Conservation (phyloP, 1,140 invertebrate genomes). For the Drosophila ohnishii region DNA sequence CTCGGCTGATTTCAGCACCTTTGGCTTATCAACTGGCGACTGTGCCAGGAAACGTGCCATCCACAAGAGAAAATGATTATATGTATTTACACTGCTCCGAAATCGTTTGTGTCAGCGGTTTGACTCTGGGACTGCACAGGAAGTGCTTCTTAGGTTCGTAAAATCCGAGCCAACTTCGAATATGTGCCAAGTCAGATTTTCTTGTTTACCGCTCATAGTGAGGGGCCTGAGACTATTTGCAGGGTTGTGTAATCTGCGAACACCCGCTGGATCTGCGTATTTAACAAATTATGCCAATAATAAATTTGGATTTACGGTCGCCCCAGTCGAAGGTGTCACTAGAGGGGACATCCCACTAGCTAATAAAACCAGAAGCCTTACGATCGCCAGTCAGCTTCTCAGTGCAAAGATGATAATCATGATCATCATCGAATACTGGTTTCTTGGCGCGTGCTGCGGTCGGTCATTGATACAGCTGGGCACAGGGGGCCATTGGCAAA, state of each 20-base stretch:
- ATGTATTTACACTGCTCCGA: not conserved
- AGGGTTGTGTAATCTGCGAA: conserved; percentile 46
- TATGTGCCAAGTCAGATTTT: conserved; percentile 35
- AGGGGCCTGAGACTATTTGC: conserved; percentile 31
- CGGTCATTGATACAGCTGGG: conserved; percentile 47
- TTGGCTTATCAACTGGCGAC: conserved; percentile 48
- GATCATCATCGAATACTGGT: conserved; percentile 25
- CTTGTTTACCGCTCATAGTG: conserved; percentile 14
- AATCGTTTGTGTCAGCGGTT: conserved; percentile 12
- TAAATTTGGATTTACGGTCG: conserved; percentile 51
- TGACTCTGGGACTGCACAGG: conserved; percentile 15
- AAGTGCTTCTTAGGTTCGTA: conserved; percentile 32
- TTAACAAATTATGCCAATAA: conserved; percentile 54
- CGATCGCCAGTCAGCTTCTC: conserved; percentile 7
- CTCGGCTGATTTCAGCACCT: conserved; percentile 45
- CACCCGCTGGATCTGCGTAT: conserved; percentile 34
- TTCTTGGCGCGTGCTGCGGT: conserved; percentile 61
- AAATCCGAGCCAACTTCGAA: conserved; percentile 1
- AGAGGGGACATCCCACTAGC: conserved; percentile 11
- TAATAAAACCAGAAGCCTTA: conserved; percentile 46
- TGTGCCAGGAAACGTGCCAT: conserved; percentile 3
- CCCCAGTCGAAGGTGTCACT: conserved; percentile 21
- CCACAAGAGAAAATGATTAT: not conserved
- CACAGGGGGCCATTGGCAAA: conserved; percentile 16
- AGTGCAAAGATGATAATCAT: conserved; percentile 19